phyloP scores from a whole-genome alignment of 1,140 invertebrate genomes.

The Dinoponera quadriceps region DNA sequence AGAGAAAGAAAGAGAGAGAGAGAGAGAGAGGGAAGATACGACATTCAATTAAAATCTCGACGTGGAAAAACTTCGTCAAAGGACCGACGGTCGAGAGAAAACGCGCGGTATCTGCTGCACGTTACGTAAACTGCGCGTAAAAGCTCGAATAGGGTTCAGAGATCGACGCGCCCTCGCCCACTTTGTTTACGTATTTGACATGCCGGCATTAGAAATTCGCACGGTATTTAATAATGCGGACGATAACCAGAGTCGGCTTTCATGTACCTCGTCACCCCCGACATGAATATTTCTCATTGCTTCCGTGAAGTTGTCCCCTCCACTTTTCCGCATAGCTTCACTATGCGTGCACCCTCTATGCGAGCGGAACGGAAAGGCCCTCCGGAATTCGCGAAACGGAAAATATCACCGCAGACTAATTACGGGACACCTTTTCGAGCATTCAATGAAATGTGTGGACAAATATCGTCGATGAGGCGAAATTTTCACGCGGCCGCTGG shows the following conservation, averaged over 20 bases:
- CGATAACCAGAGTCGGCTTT: not conserved
- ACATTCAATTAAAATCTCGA: not conserved
- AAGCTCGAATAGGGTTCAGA: slow-evolving; percentile 23
- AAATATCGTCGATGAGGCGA: not conserved
- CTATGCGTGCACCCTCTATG: no score
- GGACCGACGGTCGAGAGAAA: slow-evolving; percentile 33
- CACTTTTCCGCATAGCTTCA: not conserved
- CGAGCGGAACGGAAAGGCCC: no score
- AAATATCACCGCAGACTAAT: no score
- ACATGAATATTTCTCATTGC: not conserved
- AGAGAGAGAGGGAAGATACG: not conserved
- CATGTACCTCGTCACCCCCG: not conserved
- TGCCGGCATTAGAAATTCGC: slow-evolving; percentile 15
- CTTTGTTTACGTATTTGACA: slow-evolving; percentile 21
- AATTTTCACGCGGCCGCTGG: not conserved
- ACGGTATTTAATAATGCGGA: slow-evolving; percentile 31
- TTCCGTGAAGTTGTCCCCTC: not conserved
- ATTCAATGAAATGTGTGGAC: not conserved
- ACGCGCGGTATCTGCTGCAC: slow-evolving; percentile 21
- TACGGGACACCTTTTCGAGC: no score
- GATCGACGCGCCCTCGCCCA: slow-evolving; percentile 11
- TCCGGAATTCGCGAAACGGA: no score
- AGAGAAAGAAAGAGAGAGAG: not conserved
- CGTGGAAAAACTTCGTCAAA: slow-evolving; percentile 22
- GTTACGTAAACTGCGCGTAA: slow-evolving; percentile 33